Base-by-base conservation (phyloP, 1,140 invertebrate species). In the Trachelipus rathkii region DNA sequence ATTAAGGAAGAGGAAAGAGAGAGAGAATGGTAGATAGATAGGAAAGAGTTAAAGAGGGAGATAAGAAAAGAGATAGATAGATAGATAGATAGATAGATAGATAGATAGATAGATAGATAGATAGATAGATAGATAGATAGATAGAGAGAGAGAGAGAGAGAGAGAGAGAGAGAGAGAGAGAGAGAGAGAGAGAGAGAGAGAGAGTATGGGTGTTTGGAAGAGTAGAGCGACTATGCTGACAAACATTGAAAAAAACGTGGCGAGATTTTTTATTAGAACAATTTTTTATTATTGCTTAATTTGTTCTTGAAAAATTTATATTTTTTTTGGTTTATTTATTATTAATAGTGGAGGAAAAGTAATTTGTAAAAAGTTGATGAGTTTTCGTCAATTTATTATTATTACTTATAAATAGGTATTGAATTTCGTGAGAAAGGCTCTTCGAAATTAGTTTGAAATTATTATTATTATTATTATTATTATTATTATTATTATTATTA, bases 141-240 rank as follows among this genome's bases (percentile, higher is more conserved):
- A 60, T 1, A 60, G 4, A 60, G 11, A 60, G 4, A 60, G 11
- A 60, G 4, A 60, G 11, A 60, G 4, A 50, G 46, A 50, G 8
- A 60, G 50, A 60, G 50, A 60, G 50, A 60, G 50, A 60, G 50
- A 60, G 50, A 60, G 50, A 60, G 50, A 60, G 50, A 60, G 50
- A 60, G 50, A 60, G 50, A 60, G 50, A 60, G 50, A 60, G 50
- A 60, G 50, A 60, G 50, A 60, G 50, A 60, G 50, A 60, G 1
- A 8, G 8, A 60, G 8, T 19, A 60, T 33, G 33, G 33, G 33
- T 33, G 33, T 33, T 33, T 33, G 33, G 33, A 6, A 3, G 33
- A 33, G 6, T 6, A 3, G 33, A 33, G 33, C 33, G 33, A 3
- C 33, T 33, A 6, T 33, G 6, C 33, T 33, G 33, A 33, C 2